Base-by-base conservation (phyloP, 2,113 vertebrate species). In the Procavia capensis region DNA sequence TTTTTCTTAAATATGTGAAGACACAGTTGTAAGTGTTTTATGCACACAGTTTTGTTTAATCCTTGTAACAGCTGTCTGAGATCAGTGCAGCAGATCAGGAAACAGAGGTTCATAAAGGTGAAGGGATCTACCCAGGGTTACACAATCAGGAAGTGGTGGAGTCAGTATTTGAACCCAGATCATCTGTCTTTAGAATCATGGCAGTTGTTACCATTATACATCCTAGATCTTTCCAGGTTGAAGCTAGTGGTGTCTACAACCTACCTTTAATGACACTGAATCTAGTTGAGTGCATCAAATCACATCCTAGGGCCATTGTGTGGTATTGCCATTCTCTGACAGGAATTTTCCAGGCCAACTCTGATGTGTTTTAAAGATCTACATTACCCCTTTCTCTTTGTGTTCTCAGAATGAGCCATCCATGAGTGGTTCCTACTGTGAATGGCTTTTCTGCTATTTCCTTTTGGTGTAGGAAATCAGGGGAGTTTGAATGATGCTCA, bases 141-240 rank as follows among this genome's bases (percentile, higher is more conserved):
- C 39, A 96, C 24, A 72, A 4, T 93, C 68, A 93, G 22, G 31
- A 84, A 78, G 75, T 79, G n/a, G 6, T n/a, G 59, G 86, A 72
- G 50, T 87, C 93, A 81, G 29, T 93, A 57, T 94, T 95, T 95
- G 80, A 93, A 89, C 20, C 47, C 63, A 57, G n/a, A 34, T 93
- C 29, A 72, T 25, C 78, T 11, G 50, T 87, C 68, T 94, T 94
- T 31, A 94, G 59, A 90, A 64, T 90, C 25, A 29, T 61, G 43
- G 72, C 41, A 20, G n/a, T 14, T 89, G 92, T 85, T 80, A 34
- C 87, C 39, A 14, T 82, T 90, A 16, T 36, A 43, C 17, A 54
- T 93, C 27, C 66, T 59, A 29, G 57, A 43, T 39, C 85, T 91
- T 95, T 50, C 31, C 50, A 64, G 74, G 29, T 76, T 59, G 63